Base-by-base conservation (phyloP, 2,888 invertebrate genomes). In the Hanleya hanleyi region DNA sequence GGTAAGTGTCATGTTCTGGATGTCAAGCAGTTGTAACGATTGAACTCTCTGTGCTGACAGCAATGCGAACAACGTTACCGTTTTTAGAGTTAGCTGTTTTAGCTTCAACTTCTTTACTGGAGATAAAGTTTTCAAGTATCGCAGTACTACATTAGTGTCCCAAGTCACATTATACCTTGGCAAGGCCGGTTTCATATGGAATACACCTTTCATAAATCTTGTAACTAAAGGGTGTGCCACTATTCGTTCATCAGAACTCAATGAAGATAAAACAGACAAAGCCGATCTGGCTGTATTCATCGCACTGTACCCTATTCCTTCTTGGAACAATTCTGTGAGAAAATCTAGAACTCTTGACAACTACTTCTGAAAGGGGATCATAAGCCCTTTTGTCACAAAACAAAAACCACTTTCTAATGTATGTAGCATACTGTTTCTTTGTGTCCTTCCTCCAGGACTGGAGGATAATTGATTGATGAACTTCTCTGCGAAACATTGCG, bases 151-250 rank as follows among this genome's bases (percentile, higher is more conserved):
- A 29, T 62, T 61, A 15, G 71, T 74, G 62, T 77, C 69, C 78
- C 80, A 78, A 26, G 71, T 80, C 7, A 36, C n/a, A 15, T 26
- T 67, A 69, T 77, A 75, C 67, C 65, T 73, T 50, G 77, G 74
- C 26, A 71, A 37, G 6, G 61, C 29, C 47, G 77, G 80, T 32
- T 70, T 69, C 15, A 41, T 22, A 37, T 76, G 22, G 57, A 72
- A 79, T 32, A 77, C 62, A 2, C 77, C 79, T 70, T 71, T 77
- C 77, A 79, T 68, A 36, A 77, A 77, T 26, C 71, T 68, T 38
- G 38, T 4, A 70, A 65, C 36, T 70, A 35, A 29, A 29, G 57
- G 35, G 32, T 32, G 29, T 29, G 4, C n/a, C n/a, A n/a, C n/a
- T n/a, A n/a, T n/a, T n/a, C n/a, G n/a, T 33, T 64, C 3, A 61